Evolutionary conservation across 2,888 invertebrate species (phyloP).

Genomic region (Aricia artaxerxes): DNA sequence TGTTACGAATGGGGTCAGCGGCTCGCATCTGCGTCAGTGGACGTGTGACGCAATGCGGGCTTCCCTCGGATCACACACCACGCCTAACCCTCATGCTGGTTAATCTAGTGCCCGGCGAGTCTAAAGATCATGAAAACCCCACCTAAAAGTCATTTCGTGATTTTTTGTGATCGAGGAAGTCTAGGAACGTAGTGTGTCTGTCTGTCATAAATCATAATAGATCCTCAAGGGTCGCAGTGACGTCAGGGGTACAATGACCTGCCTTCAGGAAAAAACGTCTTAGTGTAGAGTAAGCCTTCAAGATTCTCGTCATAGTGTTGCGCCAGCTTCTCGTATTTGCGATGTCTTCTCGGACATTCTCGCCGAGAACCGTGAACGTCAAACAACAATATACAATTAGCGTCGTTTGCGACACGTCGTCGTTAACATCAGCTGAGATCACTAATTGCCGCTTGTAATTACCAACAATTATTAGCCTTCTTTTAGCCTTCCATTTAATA

Average conservation of each 20-base stretch:
- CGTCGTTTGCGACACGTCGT: background rate
- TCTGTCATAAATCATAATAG: no score
- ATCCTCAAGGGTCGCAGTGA: no score
- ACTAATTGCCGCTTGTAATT: constrained; percentile 7
- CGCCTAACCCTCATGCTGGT: background rate
- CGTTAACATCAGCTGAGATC: constrained; percentile 2
- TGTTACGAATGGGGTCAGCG: background rate
- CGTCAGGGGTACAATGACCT: no score
- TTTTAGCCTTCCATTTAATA: constrained; percentile 3
- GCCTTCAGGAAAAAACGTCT: background rate
- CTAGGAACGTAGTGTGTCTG: background rate
- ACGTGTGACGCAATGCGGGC: constrained; percentile 13
- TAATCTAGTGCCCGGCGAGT: background rate
- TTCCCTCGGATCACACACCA: background rate
- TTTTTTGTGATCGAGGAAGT: background rate
- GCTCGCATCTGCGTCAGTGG: background rate
- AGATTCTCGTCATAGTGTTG: background rate
- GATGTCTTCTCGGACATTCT: background rate
- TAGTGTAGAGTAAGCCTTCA: background rate
- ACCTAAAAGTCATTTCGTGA: background rate
- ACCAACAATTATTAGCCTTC: constrained; percentile 21
- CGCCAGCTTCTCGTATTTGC: background rate
- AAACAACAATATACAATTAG: background rate
- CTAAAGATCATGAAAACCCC: background rate
- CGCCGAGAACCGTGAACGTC: background rate